Evolutionary conservation across 2,113 vertebrate genomes (phyloP).

Genomic region (Pomatostomus ruficeps): DNA sequence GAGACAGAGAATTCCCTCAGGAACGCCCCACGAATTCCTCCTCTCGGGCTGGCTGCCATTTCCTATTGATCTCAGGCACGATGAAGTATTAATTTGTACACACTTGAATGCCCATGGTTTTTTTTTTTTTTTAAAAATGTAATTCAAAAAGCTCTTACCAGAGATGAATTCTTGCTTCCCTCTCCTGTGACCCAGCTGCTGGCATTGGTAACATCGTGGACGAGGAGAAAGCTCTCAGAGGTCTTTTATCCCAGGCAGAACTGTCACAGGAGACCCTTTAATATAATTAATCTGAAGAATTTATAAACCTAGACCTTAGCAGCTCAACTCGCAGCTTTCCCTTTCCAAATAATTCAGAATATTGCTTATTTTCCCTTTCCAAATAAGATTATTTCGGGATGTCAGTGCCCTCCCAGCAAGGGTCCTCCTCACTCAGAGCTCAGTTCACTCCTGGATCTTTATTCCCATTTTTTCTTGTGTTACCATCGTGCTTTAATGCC

Average conservation of each 20-base stretch:
- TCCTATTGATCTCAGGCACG: constrained; percentile 44
- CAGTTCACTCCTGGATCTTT: neutral
- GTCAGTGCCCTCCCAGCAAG: neutral
- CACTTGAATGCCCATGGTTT: neutral
- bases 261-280: neutral
- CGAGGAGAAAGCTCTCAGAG: neutral
- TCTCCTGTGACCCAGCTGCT: neutral
- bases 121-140: neutral
- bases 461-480: neutral
- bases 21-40: constrained; percentile 5
- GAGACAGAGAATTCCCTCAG: constrained; percentile 11
- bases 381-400: neutral
- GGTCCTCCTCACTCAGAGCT: neutral
- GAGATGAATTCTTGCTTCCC: neutral
- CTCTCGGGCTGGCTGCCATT: constrained; percentile 39
- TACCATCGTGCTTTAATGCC: neutral
- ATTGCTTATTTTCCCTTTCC: neutral
- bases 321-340: neutral
- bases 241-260: neutral
- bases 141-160: constrained; percentile 8
- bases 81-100: constrained; percentile 59
- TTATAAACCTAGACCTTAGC: neutral
- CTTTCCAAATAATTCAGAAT: neutral
- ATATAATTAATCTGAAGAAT: neutral
- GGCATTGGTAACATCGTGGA: neutral